Percentiles rank a stretch among this genome's conserved stretches.
These are phyloP conservation scores for Archips crataeganus DNA, from an alignment of 2,888 invertebrate species.

Conservation along the genomic window DNA sequence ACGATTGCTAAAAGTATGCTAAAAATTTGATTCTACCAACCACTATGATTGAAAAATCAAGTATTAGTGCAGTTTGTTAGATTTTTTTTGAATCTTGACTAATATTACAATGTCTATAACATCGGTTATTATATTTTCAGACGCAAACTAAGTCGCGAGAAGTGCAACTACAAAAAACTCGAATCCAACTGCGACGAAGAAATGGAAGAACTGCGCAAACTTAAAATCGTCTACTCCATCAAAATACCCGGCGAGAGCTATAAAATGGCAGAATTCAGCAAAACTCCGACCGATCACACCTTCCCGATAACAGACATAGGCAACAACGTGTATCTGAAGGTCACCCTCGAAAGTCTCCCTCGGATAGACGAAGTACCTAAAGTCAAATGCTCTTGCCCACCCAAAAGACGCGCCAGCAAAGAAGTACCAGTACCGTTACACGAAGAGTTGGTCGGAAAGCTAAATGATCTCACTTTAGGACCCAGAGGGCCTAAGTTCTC, in stretches of 20 bases:
- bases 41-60: neutral
- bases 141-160: constrained; percentile 80
- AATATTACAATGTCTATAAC: neutral
- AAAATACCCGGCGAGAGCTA: constrained; percentile 88
- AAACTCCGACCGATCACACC: constrained; percentile 88
- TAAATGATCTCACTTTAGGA: constrained; percentile 79
- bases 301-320: constrained; percentile 91
- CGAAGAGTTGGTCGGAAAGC: constrained; percentile 72
- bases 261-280: constrained; percentile 82
- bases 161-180: constrained; percentile 80
- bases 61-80: neutral
- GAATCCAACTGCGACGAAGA: constrained; percentile 76
- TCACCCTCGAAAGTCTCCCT: constrained; percentile 89
- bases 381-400: constrained; percentile 76
- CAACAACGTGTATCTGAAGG: constrained; percentile 86
- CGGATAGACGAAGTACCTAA: constrained; percentile 90
- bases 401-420: constrained; percentile 70
- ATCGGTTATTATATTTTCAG: constrained; percentile 53
- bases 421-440: constrained; percentile 62
- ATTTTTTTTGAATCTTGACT: neutral
- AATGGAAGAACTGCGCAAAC: constrained; percentile 68
- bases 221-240: constrained; percentile 89
- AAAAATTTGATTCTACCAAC: neutral
- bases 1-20: neutral
- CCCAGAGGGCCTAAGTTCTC: constrained; percentile 60